phyloP scores from a whole-genome alignment of 2,888 invertebrate species.

The Chouioia cunea region DNA sequence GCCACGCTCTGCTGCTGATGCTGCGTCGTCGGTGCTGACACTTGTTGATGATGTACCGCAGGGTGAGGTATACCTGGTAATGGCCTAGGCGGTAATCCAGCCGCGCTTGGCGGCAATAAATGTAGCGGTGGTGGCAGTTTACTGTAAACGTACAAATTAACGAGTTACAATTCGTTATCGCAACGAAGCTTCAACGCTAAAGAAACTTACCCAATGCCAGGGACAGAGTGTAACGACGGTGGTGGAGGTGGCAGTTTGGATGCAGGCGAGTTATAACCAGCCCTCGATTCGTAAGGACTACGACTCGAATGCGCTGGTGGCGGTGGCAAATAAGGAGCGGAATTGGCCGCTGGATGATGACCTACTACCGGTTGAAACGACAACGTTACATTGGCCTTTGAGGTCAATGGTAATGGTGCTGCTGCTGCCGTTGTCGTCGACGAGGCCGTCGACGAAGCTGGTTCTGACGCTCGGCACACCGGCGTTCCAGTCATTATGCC shows the following conservation, averaged over 20 bases:
- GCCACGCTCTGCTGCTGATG: slow-evolving; percentile 43
- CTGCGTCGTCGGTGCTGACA: not conserved
- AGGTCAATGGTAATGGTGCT: slow-evolving; percentile 72
- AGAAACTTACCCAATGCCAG: slow-evolving; percentile 43
- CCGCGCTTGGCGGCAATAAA: slow-evolving; percentile 65
- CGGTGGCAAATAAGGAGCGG: slow-evolving; percentile 54
- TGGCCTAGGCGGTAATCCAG: slow-evolving; percentile 64
- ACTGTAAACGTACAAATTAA: slow-evolving; percentile 13
- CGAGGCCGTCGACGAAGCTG: not conserved
- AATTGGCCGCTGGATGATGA: slow-evolving; percentile 31
- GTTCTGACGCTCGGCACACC: slow-evolving; percentile 69
- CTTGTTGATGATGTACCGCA: slow-evolving; percentile 53
- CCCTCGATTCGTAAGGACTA: slow-evolving; percentile 67
- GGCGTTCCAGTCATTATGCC: slow-evolving; percentile 72
- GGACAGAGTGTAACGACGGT: slow-evolving; percentile 66
- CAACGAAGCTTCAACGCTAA: not conserved
- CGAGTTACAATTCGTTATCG: not conserved
- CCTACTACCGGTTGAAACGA: slow-evolving; percentile 38
- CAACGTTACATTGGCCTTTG: slow-evolving; percentile 70
- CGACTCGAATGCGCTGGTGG: slow-evolving; percentile 69
- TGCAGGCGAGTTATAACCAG: slow-evolving; percentile 57
- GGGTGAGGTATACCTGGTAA: slow-evolving; percentile 58
- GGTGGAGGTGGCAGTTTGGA: slow-evolving; percentile 68
- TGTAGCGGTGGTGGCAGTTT: slow-evolving; percentile 60
- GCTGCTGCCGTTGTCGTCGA: slow-evolving; percentile 61